phyloP scores from a whole-genome alignment of 37 sponge, comb jelly and placozoan genomes.

The Agelas oroides region DNA sequence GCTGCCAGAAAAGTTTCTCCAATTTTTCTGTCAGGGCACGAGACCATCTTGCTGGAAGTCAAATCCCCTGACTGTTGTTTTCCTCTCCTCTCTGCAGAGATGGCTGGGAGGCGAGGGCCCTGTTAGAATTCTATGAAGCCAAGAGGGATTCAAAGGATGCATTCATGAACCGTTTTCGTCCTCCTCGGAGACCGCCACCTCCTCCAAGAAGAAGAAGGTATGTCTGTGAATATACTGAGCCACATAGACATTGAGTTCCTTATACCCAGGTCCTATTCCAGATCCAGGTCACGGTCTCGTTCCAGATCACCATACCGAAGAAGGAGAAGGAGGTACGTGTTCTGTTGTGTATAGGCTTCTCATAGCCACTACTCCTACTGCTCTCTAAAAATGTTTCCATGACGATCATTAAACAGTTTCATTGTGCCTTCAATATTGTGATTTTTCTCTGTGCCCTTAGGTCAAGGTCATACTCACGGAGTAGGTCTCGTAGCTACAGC shows the following conservation, averaged over 20 bases:
- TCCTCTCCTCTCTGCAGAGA: slow-evolving; percentile 50
- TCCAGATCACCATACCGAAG: slow-evolving; percentile 42
- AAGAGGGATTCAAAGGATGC: slow-evolving; percentile 63
- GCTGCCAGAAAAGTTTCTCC: too few relatives aligned
- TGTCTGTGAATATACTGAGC: not conserved
- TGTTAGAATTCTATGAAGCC: slow-evolving; percentile 81
- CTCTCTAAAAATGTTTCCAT: too few relatives aligned
- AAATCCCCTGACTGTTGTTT: too few relatives aligned
- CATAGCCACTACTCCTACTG: too few relatives aligned
- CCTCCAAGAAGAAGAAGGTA: slow-evolving; percentile 20
- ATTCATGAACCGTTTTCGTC: not conserved
- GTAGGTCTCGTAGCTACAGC: slow-evolving; percentile 26
- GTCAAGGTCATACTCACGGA: slow-evolving; percentile 12
- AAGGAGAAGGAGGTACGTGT: not conserved
- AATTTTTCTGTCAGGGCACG: too few relatives aligned
- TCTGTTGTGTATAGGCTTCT: too few relatives aligned
- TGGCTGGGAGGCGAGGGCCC: slow-evolving; percentile 94
- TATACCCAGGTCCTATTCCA: not conserved
- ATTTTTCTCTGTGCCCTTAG: too few relatives aligned
- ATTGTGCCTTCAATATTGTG: too few relatives aligned
- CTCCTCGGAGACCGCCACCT: slow-evolving; percentile 18
- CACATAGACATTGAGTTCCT: not conserved
- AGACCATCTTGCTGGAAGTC: too few relatives aligned
- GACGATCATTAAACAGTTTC: too few relatives aligned
- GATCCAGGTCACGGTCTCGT: slow-evolving; percentile 47